A percentile compares a stretch with the other conserved stretches of the same genome.
These are phyloP conservation scores for Onychomys leucogaster DNA, from an alignment of 2,797 vertebrate species.

Conservation along the genomic window DNA sequence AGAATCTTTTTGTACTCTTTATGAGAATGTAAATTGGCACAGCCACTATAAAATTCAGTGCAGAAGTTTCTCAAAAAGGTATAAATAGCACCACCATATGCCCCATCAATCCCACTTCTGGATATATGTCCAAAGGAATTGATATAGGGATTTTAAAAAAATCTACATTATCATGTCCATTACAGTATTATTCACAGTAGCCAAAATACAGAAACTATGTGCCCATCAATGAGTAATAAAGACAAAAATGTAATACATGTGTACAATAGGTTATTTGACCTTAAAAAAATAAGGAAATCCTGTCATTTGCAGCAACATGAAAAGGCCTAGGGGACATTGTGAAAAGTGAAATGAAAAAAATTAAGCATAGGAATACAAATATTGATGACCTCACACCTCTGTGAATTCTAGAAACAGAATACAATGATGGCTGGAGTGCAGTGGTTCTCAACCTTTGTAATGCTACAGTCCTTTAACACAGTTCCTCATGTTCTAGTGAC, in stretches of 20 bases:
- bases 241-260: not conserved
- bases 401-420: not conserved
- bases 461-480: not conserved
- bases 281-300: not conserved
- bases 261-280: not conserved
- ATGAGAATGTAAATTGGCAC: slow-evolving; percentile 4
- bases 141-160: not conserved
- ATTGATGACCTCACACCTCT: not conserved
- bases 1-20: not conserved
- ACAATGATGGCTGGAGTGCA: not conserved
- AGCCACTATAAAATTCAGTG: not conserved
- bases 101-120: not conserved
- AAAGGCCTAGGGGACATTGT: not conserved
- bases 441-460: not conserved
- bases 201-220: not conserved
- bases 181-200: not conserved
- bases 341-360: not conserved
- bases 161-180: not conserved
- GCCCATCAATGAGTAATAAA: not conserved
- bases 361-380: not conserved
- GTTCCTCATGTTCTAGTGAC: not conserved
- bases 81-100: not conserved
- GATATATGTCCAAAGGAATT: not conserved
- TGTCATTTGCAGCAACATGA: not conserved
- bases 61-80: not conserved